phyloP scores from a whole-genome alignment of 2,113 vertebrate genomes.

The Okapia johnstoni region DNA sequence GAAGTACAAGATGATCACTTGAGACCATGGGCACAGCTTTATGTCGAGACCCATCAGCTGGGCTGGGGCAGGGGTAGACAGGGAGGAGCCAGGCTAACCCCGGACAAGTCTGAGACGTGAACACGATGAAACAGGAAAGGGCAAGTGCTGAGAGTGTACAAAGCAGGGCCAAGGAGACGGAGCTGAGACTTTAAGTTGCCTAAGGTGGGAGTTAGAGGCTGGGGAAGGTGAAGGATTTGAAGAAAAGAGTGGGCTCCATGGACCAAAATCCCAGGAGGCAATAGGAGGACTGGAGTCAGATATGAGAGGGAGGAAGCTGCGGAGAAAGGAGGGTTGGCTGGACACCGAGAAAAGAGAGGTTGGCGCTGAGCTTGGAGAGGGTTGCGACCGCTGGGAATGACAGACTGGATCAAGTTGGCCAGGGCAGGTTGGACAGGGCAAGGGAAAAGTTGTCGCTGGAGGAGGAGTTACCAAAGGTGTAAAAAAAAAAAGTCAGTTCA shows the following conservation, averaged over 20 bases:
- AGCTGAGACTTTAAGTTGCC: neutral
- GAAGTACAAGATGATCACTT: neutral
- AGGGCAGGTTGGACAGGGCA: neutral
- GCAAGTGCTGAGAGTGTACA: rapidly evolving
- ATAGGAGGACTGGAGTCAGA: neutral
- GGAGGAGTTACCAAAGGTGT: neutral
- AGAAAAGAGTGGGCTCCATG: neutral
- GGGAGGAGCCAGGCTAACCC: neutral
- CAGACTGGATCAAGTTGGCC: neutral
- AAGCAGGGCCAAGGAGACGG: no score
- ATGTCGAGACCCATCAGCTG: rapidly evolving
- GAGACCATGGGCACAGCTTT: rapidly evolving
- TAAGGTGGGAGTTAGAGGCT: neutral
- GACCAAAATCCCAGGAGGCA: neutral
- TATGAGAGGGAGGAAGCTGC: rapidly evolving
- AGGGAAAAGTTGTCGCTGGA: neutral
- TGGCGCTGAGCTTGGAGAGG: no score
- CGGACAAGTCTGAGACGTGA: rapidly evolving
- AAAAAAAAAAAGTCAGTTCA: neutral
- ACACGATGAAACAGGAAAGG: rapidly evolving
- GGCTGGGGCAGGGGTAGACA: rapidly evolving
- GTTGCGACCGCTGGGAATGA: neutral
- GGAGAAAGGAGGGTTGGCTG: neutral
- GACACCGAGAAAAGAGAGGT: neutral
- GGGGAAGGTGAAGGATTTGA: neutral